A percentile compares a stretch with the other conserved stretches of the same genome.
phyloP scores from a whole-genome alignment of 2,797 vertebrate genomes.

The Poliocrania exsul region DNA sequence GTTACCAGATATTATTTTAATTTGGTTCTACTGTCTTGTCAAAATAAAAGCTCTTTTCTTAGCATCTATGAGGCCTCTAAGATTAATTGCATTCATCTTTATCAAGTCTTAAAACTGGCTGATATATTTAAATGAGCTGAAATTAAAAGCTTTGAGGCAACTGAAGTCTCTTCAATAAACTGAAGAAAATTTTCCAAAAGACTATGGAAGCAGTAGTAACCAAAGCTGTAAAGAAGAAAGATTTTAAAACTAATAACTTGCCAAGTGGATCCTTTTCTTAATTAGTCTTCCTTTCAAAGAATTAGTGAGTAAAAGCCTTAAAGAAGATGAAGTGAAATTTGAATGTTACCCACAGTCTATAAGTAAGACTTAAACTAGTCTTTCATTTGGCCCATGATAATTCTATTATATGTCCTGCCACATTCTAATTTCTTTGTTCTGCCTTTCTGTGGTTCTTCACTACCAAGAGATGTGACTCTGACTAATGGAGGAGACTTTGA shows the following conservation, averaged over 20 bases:
- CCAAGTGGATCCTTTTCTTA: constrained; percentile 51
- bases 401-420: not conserved
- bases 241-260: constrained; percentile 47
- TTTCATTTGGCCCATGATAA: constrained; percentile 18
- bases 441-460: not conserved
- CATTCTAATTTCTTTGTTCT: not conserved
- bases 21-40: constrained; percentile 2
- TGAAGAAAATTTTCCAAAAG: constrained; percentile 27
- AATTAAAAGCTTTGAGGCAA: constrained; percentile 66
- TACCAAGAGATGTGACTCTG: not conserved
- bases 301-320: constrained; percentile 48
- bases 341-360: constrained; percentile 6
- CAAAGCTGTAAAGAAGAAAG: constrained; percentile 53
- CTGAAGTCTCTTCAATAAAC: constrained; percentile 66
- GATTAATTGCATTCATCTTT: constrained; percentile 72
- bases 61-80: constrained; percentile 23
- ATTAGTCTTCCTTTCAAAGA: constrained; percentile 56
- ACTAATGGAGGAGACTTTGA: not conserved
- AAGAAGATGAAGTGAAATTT: constrained; percentile 56
- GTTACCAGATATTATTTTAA: constrained; percentile 40
- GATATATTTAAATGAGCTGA: constrained; percentile 71
- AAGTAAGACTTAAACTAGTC: constrained; percentile 46
- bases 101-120: constrained; percentile 58
- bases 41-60: constrained; percentile 54
- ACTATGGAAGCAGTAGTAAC: constrained; percentile 36